A percentile compares a stretch with the other conserved stretches of the same genome.
Conservation (phyloP, 2,113 vertebrate genomes). For the Puma concolor region DNA sequence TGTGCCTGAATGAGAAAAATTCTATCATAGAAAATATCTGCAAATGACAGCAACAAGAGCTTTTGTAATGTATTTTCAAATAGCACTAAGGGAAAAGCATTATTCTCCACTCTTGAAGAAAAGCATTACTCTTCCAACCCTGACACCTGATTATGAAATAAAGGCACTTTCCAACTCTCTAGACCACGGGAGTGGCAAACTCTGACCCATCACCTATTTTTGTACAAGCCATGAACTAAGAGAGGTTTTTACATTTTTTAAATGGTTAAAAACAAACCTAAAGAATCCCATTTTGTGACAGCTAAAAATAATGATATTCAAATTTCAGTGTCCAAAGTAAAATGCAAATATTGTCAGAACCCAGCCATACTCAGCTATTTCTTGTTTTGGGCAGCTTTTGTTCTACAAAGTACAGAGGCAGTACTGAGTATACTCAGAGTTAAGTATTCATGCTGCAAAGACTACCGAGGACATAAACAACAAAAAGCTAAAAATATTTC, state of each 20-base stretch:
- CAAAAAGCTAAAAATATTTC: background rate
- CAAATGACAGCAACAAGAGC: background rate
- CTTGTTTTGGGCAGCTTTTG: background rate
- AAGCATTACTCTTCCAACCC: background rate
- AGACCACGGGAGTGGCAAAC: background rate
- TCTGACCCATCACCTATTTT: background rate
- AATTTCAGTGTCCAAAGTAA: background rate
- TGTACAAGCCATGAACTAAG: background rate
- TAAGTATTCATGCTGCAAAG: background rate
- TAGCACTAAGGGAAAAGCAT: background rate
- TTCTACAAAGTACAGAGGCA: background rate
- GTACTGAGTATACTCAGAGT: background rate
- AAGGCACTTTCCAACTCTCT: background rate
- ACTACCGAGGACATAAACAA: background rate
- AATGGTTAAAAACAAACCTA: background rate
- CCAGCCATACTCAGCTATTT: background rate
- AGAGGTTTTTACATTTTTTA: background rate
- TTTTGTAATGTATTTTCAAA: background rate
- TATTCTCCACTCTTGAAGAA: background rate
- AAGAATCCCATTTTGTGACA: background rate
- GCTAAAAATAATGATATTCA: background rate
- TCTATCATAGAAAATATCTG: background rate
- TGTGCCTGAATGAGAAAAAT: background rate
- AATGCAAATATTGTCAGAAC: background rate
- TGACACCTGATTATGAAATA: background rate